Evolutionary conservation across 2,888 invertebrate species (phyloP).

Genomic region (Cheilosia vulpina): DNA sequence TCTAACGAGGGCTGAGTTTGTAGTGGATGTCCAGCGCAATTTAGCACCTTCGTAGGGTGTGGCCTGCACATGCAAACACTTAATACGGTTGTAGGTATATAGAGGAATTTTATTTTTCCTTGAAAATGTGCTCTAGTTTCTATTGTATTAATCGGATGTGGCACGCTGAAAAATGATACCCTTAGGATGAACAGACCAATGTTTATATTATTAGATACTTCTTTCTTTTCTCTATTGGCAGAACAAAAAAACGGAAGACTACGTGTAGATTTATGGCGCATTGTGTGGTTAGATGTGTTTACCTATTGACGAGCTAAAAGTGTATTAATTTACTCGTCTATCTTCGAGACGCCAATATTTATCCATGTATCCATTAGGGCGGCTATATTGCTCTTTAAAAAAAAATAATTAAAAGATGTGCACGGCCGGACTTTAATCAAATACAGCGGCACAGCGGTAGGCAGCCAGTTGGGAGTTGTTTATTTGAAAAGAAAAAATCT

Average conservation of each 20-base stretch:
- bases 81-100: neutral
- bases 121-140: slow-evolving; percentile 1
- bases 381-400: slow-evolving; percentile 6
- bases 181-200: slow-evolving; percentile 1
- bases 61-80: slow-evolving; percentile 22
- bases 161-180: slow-evolving; percentile 31
- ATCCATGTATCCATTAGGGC: slow-evolving; percentile 35
- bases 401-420: slow-evolving; percentile 45
- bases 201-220: neutral
- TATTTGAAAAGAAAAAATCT: slow-evolving; percentile 23
- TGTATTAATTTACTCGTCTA: slow-evolving; percentile 20
- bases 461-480: slow-evolving; percentile 41
- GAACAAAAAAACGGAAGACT: neutral
- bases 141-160: neutral
- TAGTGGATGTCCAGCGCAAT: neutral
- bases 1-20: slow-evolving; percentile 9
- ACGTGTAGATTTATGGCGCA: neutral
- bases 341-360: slow-evolving; percentile 32
- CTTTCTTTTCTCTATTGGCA: slow-evolving; percentile 2
- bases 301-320: slow-evolving; percentile 24
- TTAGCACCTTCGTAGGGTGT: slow-evolving; percentile 27
- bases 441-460: slow-evolving; percentile 39
- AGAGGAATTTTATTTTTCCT: slow-evolving; percentile 15
- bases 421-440: slow-evolving; percentile 36
- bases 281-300: slow-evolving; percentile 9